Conservation (phyloP, 2,113 vertebrate genomes). For the Amphilophus citrinellus region DNA sequence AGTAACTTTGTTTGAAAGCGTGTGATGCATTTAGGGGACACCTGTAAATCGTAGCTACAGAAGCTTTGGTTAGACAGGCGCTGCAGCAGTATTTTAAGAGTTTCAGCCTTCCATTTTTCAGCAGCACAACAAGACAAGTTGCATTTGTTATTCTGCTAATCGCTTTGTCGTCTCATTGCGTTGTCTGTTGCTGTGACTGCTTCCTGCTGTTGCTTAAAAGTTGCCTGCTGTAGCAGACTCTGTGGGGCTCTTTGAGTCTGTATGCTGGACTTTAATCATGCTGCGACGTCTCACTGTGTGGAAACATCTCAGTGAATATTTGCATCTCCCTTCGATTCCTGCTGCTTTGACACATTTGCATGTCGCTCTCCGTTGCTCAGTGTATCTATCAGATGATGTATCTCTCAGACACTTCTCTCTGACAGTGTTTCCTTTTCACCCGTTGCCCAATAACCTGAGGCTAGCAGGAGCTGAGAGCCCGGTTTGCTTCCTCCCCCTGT, state of each 20-base stretch:
- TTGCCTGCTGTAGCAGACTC: not conserved
- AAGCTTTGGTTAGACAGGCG: not conserved
- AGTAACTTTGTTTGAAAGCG: not conserved
- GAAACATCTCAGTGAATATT: not conserved
- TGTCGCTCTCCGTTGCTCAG: not conserved
- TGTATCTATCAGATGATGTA: not conserved
- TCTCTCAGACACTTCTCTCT: conserved; percentile 15
- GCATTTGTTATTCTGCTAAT: not conserved
- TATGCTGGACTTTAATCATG: not conserved
- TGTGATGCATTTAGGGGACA: not conserved
- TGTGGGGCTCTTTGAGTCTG: not conserved
- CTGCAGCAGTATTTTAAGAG: not conserved
- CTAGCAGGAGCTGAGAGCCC: conserved; percentile 27
- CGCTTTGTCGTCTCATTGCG: not conserved
- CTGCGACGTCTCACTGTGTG: not conserved
- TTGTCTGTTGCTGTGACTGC: not conserved
- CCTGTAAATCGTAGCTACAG: not conserved
- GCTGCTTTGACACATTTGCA: not conserved
- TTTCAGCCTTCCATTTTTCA: not conserved
- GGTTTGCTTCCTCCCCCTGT: conserved; percentile 8
- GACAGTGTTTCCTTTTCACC: conserved; percentile 23
- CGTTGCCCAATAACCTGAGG: conserved; percentile 39
- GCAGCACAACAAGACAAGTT: not conserved
- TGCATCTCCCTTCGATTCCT: conserved; percentile 6
- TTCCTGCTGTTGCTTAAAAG: not conserved